Evolutionary conservation across 2,797 vertebrate species (phyloP).

Genomic region (Pyrocephalus nanus): DNA sequence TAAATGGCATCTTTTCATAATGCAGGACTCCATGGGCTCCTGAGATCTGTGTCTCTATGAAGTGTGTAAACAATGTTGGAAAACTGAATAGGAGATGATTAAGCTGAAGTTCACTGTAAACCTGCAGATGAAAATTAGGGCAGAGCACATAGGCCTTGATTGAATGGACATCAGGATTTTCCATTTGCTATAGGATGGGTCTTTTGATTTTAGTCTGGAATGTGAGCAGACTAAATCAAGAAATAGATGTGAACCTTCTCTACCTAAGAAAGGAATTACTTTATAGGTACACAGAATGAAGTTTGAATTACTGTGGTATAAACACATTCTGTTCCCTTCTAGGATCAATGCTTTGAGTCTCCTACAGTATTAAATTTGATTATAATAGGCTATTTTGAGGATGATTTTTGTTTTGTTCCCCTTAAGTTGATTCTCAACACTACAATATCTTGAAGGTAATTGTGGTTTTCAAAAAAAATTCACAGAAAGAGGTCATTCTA

Average conservation of each 20-base stretch:
- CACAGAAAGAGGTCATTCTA: neutral
- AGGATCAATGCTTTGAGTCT: neutral
- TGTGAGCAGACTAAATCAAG: neutral
- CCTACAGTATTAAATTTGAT: neutral
- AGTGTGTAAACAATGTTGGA: neutral
- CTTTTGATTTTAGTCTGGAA: neutral
- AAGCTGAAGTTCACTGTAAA: neutral
- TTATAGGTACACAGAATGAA: neutral
- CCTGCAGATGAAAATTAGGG: neutral
- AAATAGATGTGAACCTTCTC: neutral
- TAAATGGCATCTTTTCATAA: neutral
- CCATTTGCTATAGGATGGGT: neutral
- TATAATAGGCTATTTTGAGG: neutral
- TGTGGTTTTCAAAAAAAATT: neutral
- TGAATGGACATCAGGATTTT: neutral
- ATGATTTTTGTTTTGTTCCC: neutral
- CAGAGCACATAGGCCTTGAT: neutral
- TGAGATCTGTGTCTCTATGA: neutral
- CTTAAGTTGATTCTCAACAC: neutral
- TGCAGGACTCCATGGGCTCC: neutral
- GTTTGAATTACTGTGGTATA: neutral
- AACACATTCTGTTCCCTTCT: neutral
- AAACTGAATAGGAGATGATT: neutral
- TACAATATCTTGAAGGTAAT: neutral
- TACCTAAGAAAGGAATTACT: neutral